Evolutionary conservation across 2,797 vertebrate genomes (phyloP).

Genomic region (Psittacula echo): DNA sequence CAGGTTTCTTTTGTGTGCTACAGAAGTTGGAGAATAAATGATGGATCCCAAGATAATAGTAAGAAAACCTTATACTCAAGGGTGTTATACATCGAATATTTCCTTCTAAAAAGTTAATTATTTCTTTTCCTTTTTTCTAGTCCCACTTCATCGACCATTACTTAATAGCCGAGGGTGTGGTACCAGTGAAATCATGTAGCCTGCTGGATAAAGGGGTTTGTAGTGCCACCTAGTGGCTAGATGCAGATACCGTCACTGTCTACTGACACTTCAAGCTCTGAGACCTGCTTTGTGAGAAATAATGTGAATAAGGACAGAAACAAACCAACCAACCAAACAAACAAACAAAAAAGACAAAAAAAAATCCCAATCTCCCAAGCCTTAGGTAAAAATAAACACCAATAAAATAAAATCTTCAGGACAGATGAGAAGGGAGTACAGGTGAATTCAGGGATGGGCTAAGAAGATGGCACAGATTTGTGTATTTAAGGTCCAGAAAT

Average conservation of each 20-base stretch:
- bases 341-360: neutral
- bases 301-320: neutral
- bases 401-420: neutral
- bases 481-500: neutral
- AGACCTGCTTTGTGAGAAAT: neutral
- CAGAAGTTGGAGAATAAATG: neutral
- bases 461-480: neutral
- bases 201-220: conserved; percentile 10
- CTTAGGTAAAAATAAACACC: neutral
- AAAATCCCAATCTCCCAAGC: neutral
- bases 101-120: neutral
- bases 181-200: neutral
- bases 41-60: neutral
- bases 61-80: neutral
- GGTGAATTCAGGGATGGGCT: neutral
- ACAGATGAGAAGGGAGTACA: neutral
- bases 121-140: neutral
- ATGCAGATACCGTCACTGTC: neutral
- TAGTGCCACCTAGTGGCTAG: conserved; percentile 61
- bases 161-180: neutral
- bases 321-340: neutral
- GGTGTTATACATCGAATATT: neutral
- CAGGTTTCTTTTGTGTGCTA: neutral
- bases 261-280: neutral
- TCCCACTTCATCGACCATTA: neutral